Evolutionary conservation across 2,797 vertebrate genomes (phyloP).

Genomic region (Lateolabrax maculatus): DNA sequence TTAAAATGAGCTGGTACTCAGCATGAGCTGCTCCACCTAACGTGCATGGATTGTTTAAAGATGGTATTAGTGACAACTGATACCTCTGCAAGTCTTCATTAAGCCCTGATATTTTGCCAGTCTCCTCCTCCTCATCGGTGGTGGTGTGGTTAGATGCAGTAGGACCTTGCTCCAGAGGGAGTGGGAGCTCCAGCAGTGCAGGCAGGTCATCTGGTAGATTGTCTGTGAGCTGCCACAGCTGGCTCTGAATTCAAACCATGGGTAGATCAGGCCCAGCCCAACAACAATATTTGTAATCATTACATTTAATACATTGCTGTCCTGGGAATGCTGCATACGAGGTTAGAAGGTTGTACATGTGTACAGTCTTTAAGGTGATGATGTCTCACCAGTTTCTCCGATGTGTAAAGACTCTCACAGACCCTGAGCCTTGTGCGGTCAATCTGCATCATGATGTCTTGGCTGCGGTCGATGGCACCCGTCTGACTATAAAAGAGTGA

Average conservation of each 20-base stretch:
- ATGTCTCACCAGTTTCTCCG: slow-evolving; percentile 68
- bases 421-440: slow-evolving; percentile 66
- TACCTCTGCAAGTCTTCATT: slow-evolving; percentile 78
- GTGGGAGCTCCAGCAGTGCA: slow-evolving; percentile 62
- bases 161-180: slow-evolving; percentile 50
- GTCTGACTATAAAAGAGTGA: slow-evolving; percentile 73
- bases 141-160: slow-evolving; percentile 44
- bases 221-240: slow-evolving; percentile 68
- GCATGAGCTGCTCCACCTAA: background rate
- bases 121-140: slow-evolving; percentile 41
- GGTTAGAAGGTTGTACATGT: background rate
- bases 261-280: background rate
- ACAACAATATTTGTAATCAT: background rate
- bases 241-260: slow-evolving; percentile 57
- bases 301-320: background rate
- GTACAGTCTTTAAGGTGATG: background rate
- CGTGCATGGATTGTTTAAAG: background rate
- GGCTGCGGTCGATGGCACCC: slow-evolving; percentile 79
- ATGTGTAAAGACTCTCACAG: slow-evolving; percentile 37
- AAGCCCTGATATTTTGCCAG: slow-evolving; percentile 40
- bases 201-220: slow-evolving; percentile 45
- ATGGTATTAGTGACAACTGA: background rate
- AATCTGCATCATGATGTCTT: slow-evolving; percentile 84
- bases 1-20: background rate
- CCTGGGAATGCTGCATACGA: background rate